A percentile compares a stretch with the other conserved stretches of the same genome.
phyloP scores from a whole-genome alignment of 2,797 vertebrate genomes.

The Oryzias dopingdopingensis region DNA sequence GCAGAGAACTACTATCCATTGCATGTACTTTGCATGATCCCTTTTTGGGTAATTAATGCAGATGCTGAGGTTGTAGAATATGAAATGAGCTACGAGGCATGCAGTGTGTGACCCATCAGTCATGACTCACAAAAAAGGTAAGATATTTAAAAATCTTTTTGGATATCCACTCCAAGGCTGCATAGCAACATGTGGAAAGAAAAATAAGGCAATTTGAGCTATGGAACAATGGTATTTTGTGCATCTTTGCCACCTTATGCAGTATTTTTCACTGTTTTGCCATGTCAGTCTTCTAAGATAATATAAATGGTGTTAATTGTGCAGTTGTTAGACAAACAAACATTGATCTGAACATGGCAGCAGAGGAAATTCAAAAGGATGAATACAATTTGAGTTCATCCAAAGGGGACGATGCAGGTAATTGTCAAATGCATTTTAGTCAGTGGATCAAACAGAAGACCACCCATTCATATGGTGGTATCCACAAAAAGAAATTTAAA shows the following conservation, averaged over 20 bases:
- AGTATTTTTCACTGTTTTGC: neutral
- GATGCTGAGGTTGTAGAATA: too few relatives aligned
- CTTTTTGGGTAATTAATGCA: too few relatives aligned
- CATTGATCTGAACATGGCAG: neutral
- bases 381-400: neutral
- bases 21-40: too few relatives aligned
- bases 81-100: too few relatives aligned
- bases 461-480: neutral
- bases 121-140: too few relatives aligned
- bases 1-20: neutral
- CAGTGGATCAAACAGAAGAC: neutral
- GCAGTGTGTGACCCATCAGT: too few relatives aligned
- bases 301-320: neutral
- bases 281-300: neutral
- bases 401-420: neutral
- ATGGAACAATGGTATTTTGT: too few relatives aligned
- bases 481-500: neutral
- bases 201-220: too few relatives aligned
- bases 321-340: neutral
- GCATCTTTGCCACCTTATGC: neutral
- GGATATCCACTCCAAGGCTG: too few relatives aligned
- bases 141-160: too few relatives aligned
- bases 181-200: too few relatives aligned
- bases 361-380: neutral
- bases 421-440: neutral